Evolutionary conservation across 2,113 vertebrate species (phyloP).

Genomic region (Sceloporus undulatus): DNA sequence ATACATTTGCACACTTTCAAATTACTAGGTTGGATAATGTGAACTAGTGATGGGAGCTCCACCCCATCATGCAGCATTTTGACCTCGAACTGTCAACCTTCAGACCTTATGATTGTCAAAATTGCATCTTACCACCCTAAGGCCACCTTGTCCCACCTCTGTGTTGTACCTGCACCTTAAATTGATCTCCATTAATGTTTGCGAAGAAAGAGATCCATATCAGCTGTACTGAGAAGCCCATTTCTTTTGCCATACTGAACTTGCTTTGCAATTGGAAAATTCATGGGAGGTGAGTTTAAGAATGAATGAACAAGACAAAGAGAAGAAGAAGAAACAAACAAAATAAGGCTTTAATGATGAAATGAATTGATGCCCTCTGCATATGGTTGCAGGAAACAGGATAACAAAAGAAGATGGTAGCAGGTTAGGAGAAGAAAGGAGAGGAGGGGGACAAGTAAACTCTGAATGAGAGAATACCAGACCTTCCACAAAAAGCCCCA

Average conservation of each 20-base stretch:
- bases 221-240: background rate
- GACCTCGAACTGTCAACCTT: too few species aligned
- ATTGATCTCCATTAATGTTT: background rate
- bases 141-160: too few species aligned
- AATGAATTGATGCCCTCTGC: too few species aligned
- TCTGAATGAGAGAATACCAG: slow-evolving; percentile 2
- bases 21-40: too few species aligned
- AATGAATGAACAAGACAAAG: background rate
- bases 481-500: slow-evolving; percentile 3
- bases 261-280: too few species aligned
- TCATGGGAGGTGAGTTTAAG: background rate
- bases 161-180: too few species aligned
- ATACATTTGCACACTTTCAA: too few species aligned
- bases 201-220: background rate
- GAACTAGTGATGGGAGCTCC: too few species aligned
- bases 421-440: background rate
- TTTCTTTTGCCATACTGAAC: background rate
- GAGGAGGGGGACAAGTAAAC: background rate
- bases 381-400: background rate
- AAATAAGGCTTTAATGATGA: background rate
- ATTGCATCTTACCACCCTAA: too few species aligned
- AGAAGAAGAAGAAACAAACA: background rate
- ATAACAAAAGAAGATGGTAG: background rate
- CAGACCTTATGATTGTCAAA: too few species aligned
- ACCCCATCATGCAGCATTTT: too few species aligned